These are phyloP conservation scores for Cantharis flavilabris DNA, from an alignment of 2,888 invertebrate genomes.

Conservation along the genomic window DNA sequence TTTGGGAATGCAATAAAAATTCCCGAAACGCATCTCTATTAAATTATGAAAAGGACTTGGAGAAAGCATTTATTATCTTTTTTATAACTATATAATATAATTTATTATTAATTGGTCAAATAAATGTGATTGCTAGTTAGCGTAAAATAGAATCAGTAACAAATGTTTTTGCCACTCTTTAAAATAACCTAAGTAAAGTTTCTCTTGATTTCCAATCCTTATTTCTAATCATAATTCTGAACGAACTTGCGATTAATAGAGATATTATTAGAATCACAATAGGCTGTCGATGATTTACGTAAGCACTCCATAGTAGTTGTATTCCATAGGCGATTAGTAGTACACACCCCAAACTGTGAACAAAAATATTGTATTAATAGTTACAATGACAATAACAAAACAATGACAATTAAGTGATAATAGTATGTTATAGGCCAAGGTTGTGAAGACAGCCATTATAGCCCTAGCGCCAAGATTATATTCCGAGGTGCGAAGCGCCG, in stretches of 20 bases:
- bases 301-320: constrained; percentile 66
- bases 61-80: too few relatives aligned
- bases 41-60: too few relatives aligned
- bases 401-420: neutral
- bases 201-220: constrained; percentile 80
- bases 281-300: constrained; percentile 57
- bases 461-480: too few relatives aligned
- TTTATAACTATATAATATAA: too few relatives aligned
- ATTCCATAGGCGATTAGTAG: constrained; percentile 76
- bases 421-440: too few relatives aligned
- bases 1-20: too few relatives aligned
- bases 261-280: constrained; percentile 61
- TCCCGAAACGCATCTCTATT: too few relatives aligned
- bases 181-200: constrained; percentile 70
- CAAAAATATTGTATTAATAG: neutral
- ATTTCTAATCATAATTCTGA: constrained; percentile 71
- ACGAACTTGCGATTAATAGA: constrained; percentile 66
- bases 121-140: too few relatives aligned
- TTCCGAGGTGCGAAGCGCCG: too few relatives aligned
- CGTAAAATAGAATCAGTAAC: neutral
- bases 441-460: too few relatives aligned
- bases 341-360: constrained; percentile 75
- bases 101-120: too few relatives aligned
- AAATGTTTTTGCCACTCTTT: neutral
- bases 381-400: neutral